Conservation (phyloP, 35 echinoderm and acorn worm genomes). For the Heliocidaris erythrogramma region DNA sequence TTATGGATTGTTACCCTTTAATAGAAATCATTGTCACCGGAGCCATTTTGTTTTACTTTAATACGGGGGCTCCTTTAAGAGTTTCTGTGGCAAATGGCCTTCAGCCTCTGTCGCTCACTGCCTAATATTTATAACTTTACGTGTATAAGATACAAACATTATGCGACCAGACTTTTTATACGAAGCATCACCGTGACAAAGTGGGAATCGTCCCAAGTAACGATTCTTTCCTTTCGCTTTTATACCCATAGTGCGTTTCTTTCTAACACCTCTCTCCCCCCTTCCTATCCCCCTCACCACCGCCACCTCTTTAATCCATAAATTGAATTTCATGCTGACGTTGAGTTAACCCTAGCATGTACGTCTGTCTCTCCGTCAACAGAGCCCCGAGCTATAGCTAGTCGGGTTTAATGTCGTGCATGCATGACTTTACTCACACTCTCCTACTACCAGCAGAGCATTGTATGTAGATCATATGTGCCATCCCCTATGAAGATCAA, state of each 20-base stretch:
- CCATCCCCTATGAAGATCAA: neutral
- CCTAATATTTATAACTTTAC: too few relatives aligned
- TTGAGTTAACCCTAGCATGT: neutral
- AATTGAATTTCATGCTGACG: slow-evolving; percentile 12
- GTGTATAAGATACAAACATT: too few relatives aligned
- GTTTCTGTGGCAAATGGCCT: too few relatives aligned
- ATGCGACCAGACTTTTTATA: too few relatives aligned
- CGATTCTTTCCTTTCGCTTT: neutral
- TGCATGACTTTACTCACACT: neutral
- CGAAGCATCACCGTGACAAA: too few relatives aligned
- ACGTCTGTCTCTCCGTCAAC: slow-evolving; percentile 7
- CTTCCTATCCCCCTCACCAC: neutral
- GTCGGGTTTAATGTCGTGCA: neutral
- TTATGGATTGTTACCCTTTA: too few relatives aligned
- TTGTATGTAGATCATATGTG: neutral
- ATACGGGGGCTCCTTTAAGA: too few relatives aligned
- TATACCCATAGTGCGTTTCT: neutral
- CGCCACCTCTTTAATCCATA: neutral
- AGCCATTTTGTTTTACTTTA: too few relatives aligned
- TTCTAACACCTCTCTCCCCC: neutral
- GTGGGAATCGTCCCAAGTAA: neutral
- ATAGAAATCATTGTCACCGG: too few relatives aligned
- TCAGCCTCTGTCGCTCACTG: too few relatives aligned
- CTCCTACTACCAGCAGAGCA: neutral
- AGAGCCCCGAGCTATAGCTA: neutral